Conservation (phyloP, 2,888 invertebrate species). For the Drosophila sordidula region DNA sequence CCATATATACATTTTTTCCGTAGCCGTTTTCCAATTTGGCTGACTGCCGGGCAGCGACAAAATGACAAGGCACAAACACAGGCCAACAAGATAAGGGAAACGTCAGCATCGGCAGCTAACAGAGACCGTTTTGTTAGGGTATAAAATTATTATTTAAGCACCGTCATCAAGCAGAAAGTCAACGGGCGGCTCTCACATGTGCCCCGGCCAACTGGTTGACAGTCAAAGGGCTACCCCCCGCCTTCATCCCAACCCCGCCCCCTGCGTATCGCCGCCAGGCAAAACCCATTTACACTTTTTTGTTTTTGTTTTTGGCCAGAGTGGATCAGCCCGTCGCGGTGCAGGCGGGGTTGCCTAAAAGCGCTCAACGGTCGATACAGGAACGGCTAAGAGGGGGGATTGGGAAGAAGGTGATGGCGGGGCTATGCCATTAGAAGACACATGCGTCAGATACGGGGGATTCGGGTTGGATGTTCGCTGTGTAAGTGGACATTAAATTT, state of each 20-base stretch:
- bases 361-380: conserved; percentile 31
- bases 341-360: conserved; percentile 4
- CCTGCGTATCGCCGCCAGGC: conserved; percentile 15
- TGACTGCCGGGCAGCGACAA: conserved; percentile 55
- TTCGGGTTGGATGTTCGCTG: conserved; percentile 36
- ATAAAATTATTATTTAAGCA: conserved; percentile 82
- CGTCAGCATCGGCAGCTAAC: conserved; percentile 49
- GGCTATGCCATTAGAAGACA: conserved; percentile 50
- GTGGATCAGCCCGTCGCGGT: conserved; percentile 35
- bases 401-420: neutral
- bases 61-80: conserved; percentile 74
- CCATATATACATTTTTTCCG: conserved; percentile 50
- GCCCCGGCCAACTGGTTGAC: conserved; percentile 61
- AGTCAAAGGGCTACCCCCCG: conserved; percentile 49
- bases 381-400: conserved; percentile 8
- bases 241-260: neutral
- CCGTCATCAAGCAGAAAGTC: conserved; percentile 80
- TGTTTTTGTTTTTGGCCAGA: conserved; percentile 35
- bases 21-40: conserved; percentile 68
- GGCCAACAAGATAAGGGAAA: conserved; percentile 39
- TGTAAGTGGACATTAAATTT: conserved; percentile 71
- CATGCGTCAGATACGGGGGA: conserved; percentile 40
- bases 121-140: conserved; percentile 70
- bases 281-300: conserved; percentile 73
- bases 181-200: conserved; percentile 55